phyloP scores from a whole-genome alignment of 2,113 vertebrate species.

The Pachycephala philippinensis region DNA sequence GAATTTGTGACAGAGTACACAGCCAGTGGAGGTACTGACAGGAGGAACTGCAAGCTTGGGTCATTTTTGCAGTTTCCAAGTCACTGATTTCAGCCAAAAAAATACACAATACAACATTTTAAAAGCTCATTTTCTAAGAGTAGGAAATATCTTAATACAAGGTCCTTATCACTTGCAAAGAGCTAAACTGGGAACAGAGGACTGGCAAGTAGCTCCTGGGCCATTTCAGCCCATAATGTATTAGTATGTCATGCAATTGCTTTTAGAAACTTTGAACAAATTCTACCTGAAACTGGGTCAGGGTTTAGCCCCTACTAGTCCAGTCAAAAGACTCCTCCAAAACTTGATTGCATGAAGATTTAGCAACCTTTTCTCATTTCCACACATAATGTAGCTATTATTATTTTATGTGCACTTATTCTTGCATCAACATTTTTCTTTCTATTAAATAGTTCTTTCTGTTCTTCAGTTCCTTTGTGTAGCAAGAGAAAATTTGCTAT shows the following conservation, averaged over 20 bases:
- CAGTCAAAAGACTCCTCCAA: background rate
- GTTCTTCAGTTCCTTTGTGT: slow-evolving; percentile 13
- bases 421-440: slow-evolving; percentile 28
- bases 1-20: background rate
- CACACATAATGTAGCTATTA: background rate
- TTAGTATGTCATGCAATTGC: background rate
- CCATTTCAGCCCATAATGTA: background rate
- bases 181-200: background rate
- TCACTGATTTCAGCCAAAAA: background rate
- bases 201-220: background rate
- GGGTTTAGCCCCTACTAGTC: background rate
- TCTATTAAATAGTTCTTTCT: slow-evolving; percentile 5
- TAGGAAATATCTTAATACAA: background rate
- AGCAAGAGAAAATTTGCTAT: slow-evolving; percentile 16
- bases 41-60: background rate
- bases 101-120: background rate
- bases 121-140: background rate
- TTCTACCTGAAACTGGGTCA: background rate
- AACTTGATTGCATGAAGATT: background rate
- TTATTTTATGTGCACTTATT: background rate
- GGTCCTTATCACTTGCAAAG: background rate
- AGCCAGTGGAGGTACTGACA: background rate
- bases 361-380: background rate
- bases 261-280: background rate
- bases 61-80: background rate